phyloP scores from a whole-genome alignment of 2,888 invertebrate species.

The Buathra laborator region DNA sequence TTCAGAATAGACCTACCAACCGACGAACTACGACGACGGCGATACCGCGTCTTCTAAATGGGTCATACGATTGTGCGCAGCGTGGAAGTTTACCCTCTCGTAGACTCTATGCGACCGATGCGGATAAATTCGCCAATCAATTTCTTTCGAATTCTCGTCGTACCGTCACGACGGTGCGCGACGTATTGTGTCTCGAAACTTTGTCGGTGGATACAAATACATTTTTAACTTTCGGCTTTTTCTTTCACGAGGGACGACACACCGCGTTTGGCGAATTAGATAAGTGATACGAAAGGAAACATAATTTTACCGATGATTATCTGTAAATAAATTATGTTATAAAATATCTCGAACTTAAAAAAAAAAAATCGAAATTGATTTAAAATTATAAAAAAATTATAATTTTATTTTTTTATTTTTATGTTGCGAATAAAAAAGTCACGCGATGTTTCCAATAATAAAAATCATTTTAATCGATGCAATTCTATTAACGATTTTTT shows the following conservation, averaged over 20 bases:
- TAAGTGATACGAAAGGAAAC: not conserved
- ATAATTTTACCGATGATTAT: not conserved
- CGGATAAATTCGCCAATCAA: constrained; percentile 60
- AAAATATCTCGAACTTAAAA: not conserved
- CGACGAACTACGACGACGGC: constrained; percentile 27
- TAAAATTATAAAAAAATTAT: too few species aligned
- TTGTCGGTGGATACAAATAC: not conserved
- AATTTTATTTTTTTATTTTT: not conserved
- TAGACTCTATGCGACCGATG: constrained; percentile 60
- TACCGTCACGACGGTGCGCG: not conserved
- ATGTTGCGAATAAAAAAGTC: not conserved
- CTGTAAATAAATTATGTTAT: not conserved
- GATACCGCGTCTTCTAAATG: constrained; percentile 73
- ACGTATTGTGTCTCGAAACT: not conserved
- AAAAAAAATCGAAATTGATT: not conserved
- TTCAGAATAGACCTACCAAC: constrained; percentile 75
- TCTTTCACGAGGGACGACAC: not conserved
- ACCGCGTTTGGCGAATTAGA: not conserved
- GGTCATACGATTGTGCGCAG: constrained; percentile 78
- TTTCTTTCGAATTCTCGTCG: constrained; percentile 5
- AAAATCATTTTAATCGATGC: not conserved
- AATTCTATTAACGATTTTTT: not conserved
- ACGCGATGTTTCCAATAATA: not conserved
- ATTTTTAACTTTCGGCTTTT: not conserved
- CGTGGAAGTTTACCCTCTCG: constrained; percentile 68